A percentile compares a stretch with the other conserved stretches of the same genome.
phyloP scores from a whole-genome alignment of 2,113 vertebrate species.

The Patagioenas fasciata region DNA sequence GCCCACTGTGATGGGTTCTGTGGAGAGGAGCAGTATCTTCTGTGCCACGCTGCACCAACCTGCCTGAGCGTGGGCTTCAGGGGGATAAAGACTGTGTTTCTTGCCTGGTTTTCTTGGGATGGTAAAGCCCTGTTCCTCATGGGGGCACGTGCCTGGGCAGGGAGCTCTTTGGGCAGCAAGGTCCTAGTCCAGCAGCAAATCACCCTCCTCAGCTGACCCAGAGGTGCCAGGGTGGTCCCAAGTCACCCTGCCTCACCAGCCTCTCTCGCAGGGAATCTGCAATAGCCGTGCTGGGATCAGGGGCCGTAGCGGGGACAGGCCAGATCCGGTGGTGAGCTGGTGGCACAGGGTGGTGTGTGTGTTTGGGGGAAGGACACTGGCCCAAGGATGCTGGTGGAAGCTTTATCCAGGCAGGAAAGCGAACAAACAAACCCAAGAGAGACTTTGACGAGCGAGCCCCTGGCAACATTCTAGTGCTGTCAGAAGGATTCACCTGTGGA shows the following conservation, averaged over 20 bases:
- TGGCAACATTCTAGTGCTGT: background rate
- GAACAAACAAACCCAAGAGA: background rate
- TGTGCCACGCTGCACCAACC: background rate
- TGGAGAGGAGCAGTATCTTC: background rate
- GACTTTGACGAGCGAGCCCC: accelerated
- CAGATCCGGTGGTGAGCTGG: background rate
- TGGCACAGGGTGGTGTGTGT: accelerated
- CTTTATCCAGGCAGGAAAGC: background rate
- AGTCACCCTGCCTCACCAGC: background rate
- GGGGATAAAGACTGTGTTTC: background rate
- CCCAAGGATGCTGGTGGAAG: background rate
- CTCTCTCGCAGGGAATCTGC: accelerated
- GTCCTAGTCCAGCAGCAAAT: background rate
- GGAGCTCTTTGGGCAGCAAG: background rate
- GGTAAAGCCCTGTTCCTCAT: accelerated
- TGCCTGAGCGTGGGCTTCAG: background rate
- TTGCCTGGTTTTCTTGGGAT: background rate
- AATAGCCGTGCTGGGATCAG: accelerated
- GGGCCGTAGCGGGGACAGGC: accelerated
- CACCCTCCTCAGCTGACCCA: accelerated
- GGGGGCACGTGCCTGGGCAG: background rate
- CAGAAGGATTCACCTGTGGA: background rate
- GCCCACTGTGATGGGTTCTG: accelerated
- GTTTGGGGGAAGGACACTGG: background rate
- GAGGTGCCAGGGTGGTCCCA: background rate